phyloP scores from a whole-genome alignment of 2,113 vertebrate genomes.

The Agapornis roseicollis region DNA sequence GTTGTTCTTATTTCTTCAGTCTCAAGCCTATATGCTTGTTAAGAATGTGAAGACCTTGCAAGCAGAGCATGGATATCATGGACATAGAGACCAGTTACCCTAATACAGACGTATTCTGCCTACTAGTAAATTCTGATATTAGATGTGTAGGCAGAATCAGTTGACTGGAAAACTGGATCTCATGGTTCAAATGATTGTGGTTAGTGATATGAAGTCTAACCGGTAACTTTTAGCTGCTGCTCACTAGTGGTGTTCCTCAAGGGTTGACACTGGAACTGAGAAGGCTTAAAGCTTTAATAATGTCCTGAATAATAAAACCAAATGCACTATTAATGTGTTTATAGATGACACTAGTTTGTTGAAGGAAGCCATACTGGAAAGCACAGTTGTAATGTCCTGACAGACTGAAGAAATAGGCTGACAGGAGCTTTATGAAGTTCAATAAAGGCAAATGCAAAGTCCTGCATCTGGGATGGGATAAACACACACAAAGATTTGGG shows the following conservation, averaged over 20 bases:
- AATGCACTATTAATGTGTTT: background rate
- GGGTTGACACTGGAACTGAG: accelerated
- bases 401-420: background rate
- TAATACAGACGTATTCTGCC: background rate
- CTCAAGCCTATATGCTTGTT: background rate
- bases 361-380: background rate
- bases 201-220: background rate
- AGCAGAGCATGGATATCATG: background rate
- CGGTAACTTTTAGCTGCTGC: background rate
- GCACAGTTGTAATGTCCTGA: background rate
- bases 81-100: background rate
- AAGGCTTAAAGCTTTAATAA: background rate
- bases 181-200: background rate
- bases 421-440: background rate
- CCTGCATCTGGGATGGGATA: background rate
- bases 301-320: background rate
- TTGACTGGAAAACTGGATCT: background rate
- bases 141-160: background rate
- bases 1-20: background rate
- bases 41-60: background rate
- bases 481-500: background rate
- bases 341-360: background rate
- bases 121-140: background rate
- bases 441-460: background rate
- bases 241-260: background rate